Base-by-base conservation (phyloP, 2,888 invertebrate genomes). In the Spilosoma lubricipeda region DNA sequence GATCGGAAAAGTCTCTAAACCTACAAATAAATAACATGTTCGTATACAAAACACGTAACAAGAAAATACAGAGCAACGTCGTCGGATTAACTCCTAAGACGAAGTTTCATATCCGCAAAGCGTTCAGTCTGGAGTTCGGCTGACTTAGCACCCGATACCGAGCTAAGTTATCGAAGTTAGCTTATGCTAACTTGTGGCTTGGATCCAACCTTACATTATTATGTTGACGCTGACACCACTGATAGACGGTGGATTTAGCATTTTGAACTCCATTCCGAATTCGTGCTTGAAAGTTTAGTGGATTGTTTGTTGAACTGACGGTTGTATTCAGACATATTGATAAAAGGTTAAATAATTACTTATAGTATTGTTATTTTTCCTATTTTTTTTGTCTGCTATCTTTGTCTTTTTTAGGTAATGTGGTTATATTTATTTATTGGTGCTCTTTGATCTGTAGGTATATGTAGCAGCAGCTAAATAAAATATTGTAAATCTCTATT, bases 141-240 rank as follows among this genome's bases (percentile, higher is more conserved):
- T 92, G 92, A 94, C 93, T 93, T 93, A 93, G 92, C 93, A 90
- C 91, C 90, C 91, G 93, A 94, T 93, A 93, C 89, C 77, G 87
- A 86, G 91, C 91, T 90, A 91, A 94, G 89, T 93, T 93, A 93
- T 92, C 91, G 86, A 89, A 91, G 90, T 93, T 93, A 91, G 91
- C 88, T 89, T 81, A 80, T 87, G 89, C 90, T 89, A 91, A 93
- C 91, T 94, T 92, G 91, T 82, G 88, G 91, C 80, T 86, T 87
- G 92, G 93, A 90, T 94, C 94, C 88, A 90, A 89, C 89, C 88
- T 89, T 90, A 92, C 90, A 90, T 92, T 94, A 92, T 92, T 92
- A 90, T 86, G 89, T 90, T 90, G 91, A 90, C 82, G 81, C 85
- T 85, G 85, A 80, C 77, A 75, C 81, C 74, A 82, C 75, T 74